Percentiles rank a stretch among this genome's conserved stretches.
Evolutionary conservation across 2,888 invertebrate species (phyloP).

Genomic region (Hyppa rectilinea): DNA sequence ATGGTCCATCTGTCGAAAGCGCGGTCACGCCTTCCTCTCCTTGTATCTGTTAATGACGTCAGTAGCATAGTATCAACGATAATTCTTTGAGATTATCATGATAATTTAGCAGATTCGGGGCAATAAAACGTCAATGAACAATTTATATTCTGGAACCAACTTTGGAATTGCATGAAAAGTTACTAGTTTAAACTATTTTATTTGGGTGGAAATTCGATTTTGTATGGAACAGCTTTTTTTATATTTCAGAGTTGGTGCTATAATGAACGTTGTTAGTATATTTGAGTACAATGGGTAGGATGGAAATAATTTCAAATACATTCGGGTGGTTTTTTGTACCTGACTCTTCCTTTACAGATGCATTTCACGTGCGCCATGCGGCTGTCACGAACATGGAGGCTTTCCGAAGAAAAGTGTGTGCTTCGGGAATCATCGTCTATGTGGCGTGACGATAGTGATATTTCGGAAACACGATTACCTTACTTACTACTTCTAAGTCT

Average conservation of each 20-base stretch:
- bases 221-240: neutral
- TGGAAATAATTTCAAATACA: neutral
- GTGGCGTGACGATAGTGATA: no score
- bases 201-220: neutral
- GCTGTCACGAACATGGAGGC: no score
- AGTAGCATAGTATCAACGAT: constrained; percentile 1
- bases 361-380: neutral
- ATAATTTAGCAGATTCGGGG: neutral
- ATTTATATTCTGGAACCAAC: neutral
- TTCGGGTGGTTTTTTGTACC: neutral
- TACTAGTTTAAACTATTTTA: neutral
- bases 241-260: neutral
- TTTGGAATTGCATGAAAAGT: neutral
- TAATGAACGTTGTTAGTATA: neutral
- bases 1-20: constrained; percentile 95
- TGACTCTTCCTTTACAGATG: neutral
- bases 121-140: neutral
- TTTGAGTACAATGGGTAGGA: neutral
- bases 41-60: constrained; percentile 78
- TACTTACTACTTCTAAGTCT: no score
- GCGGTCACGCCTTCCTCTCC: constrained; percentile 89
- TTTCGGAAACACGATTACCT: no score
- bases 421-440: neutral
- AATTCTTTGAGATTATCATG: neutral
- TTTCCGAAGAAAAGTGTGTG: neutral